phyloP scores from a whole-genome alignment of 2,113 vertebrate genomes.

The Neolamprologus sp. region DNA sequence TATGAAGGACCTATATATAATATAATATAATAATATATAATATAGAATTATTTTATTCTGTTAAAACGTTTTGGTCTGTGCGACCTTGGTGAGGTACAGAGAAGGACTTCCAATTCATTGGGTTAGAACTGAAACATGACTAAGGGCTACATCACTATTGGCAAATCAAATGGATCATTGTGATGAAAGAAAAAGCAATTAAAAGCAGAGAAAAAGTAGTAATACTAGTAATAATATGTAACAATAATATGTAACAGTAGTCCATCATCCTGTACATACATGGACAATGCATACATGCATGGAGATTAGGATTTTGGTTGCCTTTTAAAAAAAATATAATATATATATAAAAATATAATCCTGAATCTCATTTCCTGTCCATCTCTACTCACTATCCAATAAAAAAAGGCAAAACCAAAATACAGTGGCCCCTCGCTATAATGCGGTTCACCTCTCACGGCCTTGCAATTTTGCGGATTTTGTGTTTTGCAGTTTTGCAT shows the following conservation, averaged over 20 bases:
- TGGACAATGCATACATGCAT: neutral
- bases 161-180: neutral
- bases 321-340: neutral
- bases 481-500: too few relatives aligned
- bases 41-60: neutral
- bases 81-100: neutral
- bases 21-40: neutral
- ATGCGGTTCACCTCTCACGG: too few relatives aligned
- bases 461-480: too few relatives aligned
- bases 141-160: neutral
- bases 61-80: neutral
- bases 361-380: too few relatives aligned
- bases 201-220: neutral
- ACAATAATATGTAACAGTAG: neutral
- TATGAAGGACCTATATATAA: neutral
- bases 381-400: too few relatives aligned
- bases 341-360: too few relatives aligned
- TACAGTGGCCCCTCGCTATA: too few relatives aligned
- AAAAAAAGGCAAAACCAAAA: too few relatives aligned
- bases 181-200: neutral
- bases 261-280: neutral
- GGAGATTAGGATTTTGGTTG: neutral
- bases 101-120: neutral
- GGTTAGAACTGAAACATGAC: neutral
- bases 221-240: neutral